Evolutionary conservation across 2,888 invertebrate genomes (phyloP), one percentile per base, ranked within the genome.

Genomic region (Drosophila rubida): DNA sequence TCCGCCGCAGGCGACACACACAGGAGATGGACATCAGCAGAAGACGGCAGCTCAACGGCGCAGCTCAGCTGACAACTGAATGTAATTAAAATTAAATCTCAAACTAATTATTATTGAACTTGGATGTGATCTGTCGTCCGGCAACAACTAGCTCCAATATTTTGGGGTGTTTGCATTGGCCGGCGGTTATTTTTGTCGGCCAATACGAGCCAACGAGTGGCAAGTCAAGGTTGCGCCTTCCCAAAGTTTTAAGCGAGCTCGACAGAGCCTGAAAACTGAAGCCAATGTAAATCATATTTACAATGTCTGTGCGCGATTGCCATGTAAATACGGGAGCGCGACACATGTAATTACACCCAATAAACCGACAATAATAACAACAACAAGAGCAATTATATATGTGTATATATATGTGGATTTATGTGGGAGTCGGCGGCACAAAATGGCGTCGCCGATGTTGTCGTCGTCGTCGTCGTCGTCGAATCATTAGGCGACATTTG

Each of bases 11-110:
- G 82, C 78, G 23, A 62, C 55, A 54, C 48, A 66, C 53, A 75
- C 30, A 32, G n/a, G n/a, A 53, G 57, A 54, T 58, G 71, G 67
- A 62, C 68, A 76, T 65, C 69, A 69, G 59, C 70, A 45, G 49
- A 58, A 42, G 61, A 53, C 41, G 58, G 30, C 59, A 74, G 69
- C 69, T 57, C 46, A 55, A 14, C 54, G 58, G 41, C 61, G 32
- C 4, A 32, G 32, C 32, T n/a, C 19, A 25, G 60, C 57, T 57
- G 75, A 75, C 64, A 64, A 70, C 78, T 78, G 70, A 63, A 69
- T 79, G 88, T 88, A 88, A 88, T 89, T 88, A 88, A 88, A 89
- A 89, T 87, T 87, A 87, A 84, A 88, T 88, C 81, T 79, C 79
- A 89, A 86, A 86, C 83, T 85, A 86, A 88, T 87, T 88, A 80